Evolutionary conservation across 2,888 invertebrate genomes (phyloP).

Genomic region (Gymnoscelis rufifasciata): DNA sequence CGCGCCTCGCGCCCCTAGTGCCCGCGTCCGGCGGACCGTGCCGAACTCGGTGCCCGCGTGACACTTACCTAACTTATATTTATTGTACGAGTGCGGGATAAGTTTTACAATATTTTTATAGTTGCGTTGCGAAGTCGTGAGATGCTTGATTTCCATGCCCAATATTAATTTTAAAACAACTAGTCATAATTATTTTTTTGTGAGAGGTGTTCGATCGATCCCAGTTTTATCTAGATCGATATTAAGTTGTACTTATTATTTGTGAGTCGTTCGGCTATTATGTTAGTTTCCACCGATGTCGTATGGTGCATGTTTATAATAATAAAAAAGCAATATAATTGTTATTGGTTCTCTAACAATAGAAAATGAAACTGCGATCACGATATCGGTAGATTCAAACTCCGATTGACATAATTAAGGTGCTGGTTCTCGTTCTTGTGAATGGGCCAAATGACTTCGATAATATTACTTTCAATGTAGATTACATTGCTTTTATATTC

Average conservation of each 20-base stretch:
- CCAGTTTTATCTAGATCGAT: constrained; percentile 33
- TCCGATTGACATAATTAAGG: constrained; percentile 32
- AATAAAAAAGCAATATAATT: constrained; percentile 18
- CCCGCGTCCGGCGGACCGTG: too few relatives aligned
- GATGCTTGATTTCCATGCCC: constrained; percentile 76
- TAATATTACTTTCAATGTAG: constrained; percentile 43
- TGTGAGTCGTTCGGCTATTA: constrained; percentile 26
- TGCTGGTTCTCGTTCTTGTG: constrained; percentile 57
- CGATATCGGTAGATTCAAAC: constrained; percentile 33
- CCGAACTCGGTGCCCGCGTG: constrained; percentile 1
- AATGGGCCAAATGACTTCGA: constrained; percentile 47
- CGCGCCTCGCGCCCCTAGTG: constrained; percentile 78
- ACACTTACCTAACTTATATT: constrained; percentile 61
- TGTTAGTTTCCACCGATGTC: constrained; percentile 26
- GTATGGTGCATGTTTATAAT: constrained; percentile 11
- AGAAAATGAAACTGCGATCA: constrained; percentile 14
- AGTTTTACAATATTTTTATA: constrained; percentile 70
- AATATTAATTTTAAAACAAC: constrained; percentile 70
- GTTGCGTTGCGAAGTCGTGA: constrained; percentile 71
- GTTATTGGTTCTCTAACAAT: constrained; percentile 18
- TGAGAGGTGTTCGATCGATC: constrained; percentile 44
- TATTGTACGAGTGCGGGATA: constrained; percentile 51
- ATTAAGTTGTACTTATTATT: constrained; percentile 55
- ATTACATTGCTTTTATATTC: constrained; percentile 55
- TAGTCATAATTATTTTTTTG: constrained; percentile 74